Evolutionary conservation across 1,140 invertebrate species (phyloP).

Genomic region (Lepidostoma basale): DNA sequence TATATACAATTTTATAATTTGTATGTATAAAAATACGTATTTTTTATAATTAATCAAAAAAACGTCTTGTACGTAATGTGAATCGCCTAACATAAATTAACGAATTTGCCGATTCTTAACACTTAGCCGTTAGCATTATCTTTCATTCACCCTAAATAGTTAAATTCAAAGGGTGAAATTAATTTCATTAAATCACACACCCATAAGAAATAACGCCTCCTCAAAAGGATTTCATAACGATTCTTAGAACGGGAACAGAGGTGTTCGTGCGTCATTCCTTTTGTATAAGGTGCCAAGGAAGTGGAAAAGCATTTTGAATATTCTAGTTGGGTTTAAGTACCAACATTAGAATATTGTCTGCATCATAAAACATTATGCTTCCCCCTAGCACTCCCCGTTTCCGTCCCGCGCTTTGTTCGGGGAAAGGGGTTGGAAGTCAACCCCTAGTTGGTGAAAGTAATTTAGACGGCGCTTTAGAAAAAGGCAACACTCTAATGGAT

Average conservation of each 20-base stretch:
- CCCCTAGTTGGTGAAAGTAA: constrained; percentile 4
- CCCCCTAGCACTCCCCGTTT: constrained; percentile 13
- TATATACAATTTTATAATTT: too few relatives aligned
- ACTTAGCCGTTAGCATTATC: constrained; percentile 1
- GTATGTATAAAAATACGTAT: too few relatives aligned
- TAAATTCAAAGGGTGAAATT: constrained; percentile 18
- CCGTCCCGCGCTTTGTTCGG: constrained; percentile 6
- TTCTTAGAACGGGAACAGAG: background rate
- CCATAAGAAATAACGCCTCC: background rate
- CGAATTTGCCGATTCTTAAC: background rate
- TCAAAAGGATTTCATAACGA: background rate
- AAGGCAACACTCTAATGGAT: constrained; percentile 2
- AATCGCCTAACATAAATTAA: too few relatives aligned
- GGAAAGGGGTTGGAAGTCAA: constrained; percentile 4
- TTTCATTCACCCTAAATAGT: background rate
- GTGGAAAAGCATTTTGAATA: background rate
- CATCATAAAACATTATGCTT: constrained; percentile 17
- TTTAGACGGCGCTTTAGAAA: constrained; percentile 8
- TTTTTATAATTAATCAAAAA: too few relatives aligned
- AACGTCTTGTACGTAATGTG: too few relatives aligned
- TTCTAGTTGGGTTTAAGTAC: constrained; percentile 8
- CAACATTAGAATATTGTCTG: constrained; percentile 22
- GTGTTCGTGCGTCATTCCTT: background rate
- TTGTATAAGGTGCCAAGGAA: background rate
- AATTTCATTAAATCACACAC: constrained; percentile 9